Percentiles rank a stretch among this genome's conserved stretches.
Conservation (phyloP, 2,113 vertebrate species). For the Pheucticus melanocephalus region DNA sequence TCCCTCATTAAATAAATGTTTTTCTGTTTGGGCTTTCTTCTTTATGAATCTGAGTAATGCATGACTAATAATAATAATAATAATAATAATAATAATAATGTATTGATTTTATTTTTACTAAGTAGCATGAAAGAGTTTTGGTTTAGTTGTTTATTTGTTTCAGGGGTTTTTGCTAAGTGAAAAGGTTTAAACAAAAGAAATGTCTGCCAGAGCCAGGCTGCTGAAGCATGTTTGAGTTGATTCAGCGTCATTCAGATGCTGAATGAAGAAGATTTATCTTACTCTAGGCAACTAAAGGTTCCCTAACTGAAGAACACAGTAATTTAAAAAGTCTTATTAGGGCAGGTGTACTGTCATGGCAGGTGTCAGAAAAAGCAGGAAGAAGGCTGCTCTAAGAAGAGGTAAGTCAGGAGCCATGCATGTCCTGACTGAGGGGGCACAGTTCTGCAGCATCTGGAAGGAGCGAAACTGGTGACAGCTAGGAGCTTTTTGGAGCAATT, state of each 20-base stretch:
- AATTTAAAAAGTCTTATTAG: not conserved
- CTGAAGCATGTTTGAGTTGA: not conserved
- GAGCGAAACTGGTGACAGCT: not conserved
- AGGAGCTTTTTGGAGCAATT: not conserved
- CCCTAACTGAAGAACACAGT: not conserved
- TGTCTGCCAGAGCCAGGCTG: not conserved
- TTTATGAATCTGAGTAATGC: not conserved
- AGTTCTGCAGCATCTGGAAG: not conserved
- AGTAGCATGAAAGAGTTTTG: not conserved
- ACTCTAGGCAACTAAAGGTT: not conserved
- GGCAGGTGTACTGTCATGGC: not conserved
- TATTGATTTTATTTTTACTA: not conserved
- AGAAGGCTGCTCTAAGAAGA: not conserved
- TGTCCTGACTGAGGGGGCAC: fast-evolving
- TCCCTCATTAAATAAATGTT: not conserved
- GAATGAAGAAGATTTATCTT: not conserved
- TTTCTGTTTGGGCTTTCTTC: not conserved
- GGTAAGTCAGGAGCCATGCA: not conserved
- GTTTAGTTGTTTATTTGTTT: not conserved
- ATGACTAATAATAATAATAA: not conserved
- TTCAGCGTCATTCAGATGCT: not conserved
- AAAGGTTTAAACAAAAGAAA: not conserved
- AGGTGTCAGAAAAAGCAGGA: not conserved
- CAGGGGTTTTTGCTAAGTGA: not conserved
- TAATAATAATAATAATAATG: not conserved